phyloP scores from a whole-genome alignment of 2,113 vertebrate genomes.

The Sigmodon hispidus region DNA sequence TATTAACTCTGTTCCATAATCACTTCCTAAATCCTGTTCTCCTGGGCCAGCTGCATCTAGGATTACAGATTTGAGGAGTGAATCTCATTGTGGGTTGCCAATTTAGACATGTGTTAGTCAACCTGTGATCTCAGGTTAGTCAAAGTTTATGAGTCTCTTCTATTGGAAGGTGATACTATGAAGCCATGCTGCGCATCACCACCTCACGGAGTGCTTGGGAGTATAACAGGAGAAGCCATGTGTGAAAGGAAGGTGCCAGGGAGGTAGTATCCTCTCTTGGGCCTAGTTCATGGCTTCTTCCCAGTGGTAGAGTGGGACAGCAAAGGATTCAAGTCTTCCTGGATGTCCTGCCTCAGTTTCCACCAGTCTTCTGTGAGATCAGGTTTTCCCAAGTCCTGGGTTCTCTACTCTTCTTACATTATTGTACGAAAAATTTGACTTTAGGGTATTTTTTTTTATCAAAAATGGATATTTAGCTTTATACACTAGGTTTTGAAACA shows the following conservation, averaged over 20 bases:
- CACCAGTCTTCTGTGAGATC: neutral
- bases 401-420: neutral
- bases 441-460: neutral
- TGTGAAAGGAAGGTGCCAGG: accelerated
- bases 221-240: accelerated
- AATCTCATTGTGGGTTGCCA: neutral
- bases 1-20: accelerated
- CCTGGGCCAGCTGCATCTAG: too few species aligned
- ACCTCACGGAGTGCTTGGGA: neutral
- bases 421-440: too few species aligned
- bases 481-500: neutral
- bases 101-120: too few species aligned
- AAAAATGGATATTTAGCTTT: neutral
- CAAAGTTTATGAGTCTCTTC: neutral
- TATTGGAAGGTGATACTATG: neutral
- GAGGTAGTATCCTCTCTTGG: too few species aligned
- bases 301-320: neutral
- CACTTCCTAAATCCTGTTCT: neutral
- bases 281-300: neutral
- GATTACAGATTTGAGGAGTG: neutral
- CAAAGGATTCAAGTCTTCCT: neutral
- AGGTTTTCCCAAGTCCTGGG: too few species aligned
- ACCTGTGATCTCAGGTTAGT: neutral
- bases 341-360: too few species aligned
- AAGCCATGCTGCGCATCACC: neutral